Evolutionary conservation across 2,113 vertebrate species (phyloP).

Genomic region (Phaethornis superciliosus): DNA sequence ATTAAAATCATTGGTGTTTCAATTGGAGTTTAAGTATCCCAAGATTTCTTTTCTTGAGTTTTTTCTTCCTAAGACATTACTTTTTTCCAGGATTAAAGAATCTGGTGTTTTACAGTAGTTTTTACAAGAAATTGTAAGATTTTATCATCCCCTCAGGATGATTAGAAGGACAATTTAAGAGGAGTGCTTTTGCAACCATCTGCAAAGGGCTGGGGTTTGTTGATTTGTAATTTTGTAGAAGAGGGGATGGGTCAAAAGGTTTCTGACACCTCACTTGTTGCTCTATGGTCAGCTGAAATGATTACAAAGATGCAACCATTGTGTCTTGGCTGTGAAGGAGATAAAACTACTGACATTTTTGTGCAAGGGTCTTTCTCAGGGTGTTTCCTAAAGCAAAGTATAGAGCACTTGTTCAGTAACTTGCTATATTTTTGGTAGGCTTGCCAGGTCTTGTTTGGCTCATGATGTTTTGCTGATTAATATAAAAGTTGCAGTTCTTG

Average conservation of each 20-base stretch:
- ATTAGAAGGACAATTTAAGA: not conserved
- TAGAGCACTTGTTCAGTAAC: not conserved
- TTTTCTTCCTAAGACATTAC: not conserved
- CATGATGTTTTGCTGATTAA: not conserved
- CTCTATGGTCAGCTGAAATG: not conserved
- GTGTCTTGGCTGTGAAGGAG: not conserved
- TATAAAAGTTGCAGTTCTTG: not conserved
- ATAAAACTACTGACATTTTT: not conserved
- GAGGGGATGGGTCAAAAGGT: not conserved
- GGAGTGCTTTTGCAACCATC: not conserved
- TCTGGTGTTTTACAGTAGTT: rapidly evolving
- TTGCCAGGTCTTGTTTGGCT: not conserved
- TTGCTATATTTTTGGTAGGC: not conserved
- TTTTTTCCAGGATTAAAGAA: not conserved
- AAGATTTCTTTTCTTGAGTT: not conserved
- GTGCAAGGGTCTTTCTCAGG: not conserved
- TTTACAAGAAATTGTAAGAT: not conserved
- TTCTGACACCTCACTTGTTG: not conserved
- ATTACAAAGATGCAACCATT: not conserved
- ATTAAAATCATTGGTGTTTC: not conserved
- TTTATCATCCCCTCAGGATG: not conserved
- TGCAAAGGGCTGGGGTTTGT: not conserved
- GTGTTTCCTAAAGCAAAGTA: not conserved
- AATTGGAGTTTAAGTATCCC: not conserved
- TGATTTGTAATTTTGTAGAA: not conserved